phyloP scores from a whole-genome alignment of 2,888 invertebrate genomes.

The Lasioglossum morio region DNA sequence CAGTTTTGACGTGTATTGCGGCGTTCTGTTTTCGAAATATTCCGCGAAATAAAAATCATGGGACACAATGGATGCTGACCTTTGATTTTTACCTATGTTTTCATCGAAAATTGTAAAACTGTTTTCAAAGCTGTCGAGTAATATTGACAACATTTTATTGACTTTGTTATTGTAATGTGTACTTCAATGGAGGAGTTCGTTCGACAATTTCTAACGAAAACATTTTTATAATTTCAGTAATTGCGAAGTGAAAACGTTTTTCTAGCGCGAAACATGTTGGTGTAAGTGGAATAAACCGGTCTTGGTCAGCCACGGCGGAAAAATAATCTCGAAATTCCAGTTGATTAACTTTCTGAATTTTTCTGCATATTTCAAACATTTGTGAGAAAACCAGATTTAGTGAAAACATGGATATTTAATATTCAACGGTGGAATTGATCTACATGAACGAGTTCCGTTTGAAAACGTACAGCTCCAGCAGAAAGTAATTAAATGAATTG shows the following conservation, averaged over 20 bases:
- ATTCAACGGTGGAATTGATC: neutral
- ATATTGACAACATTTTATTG: too few relatives aligned
- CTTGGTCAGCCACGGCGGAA: neutral
- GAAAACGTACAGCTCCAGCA: neutral
- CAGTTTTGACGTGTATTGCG: neutral
- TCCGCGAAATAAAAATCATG: neutral
- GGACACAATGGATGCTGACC: neutral
- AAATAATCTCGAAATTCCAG: neutral
- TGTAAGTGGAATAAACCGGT: neutral
- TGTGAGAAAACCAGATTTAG: neutral
- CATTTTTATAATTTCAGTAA: neutral
- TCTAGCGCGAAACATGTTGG: neutral
- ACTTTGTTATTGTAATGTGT: too few relatives aligned
- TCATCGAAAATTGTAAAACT: neutral
- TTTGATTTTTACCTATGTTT: neutral
- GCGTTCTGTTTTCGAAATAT: neutral
- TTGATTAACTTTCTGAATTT: neutral
- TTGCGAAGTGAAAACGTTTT: neutral
- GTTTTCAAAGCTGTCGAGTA: neutral
- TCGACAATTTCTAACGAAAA: neutral
- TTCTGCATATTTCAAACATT: neutral
- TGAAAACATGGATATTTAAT: neutral
- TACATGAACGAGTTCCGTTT: neutral
- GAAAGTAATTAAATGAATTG: neutral
- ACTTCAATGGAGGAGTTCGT: neutral